These are phyloP conservation scores for Amitus sp. DNA, from an alignment of 2,888 invertebrate genomes.

Conservation along the genomic window DNA sequence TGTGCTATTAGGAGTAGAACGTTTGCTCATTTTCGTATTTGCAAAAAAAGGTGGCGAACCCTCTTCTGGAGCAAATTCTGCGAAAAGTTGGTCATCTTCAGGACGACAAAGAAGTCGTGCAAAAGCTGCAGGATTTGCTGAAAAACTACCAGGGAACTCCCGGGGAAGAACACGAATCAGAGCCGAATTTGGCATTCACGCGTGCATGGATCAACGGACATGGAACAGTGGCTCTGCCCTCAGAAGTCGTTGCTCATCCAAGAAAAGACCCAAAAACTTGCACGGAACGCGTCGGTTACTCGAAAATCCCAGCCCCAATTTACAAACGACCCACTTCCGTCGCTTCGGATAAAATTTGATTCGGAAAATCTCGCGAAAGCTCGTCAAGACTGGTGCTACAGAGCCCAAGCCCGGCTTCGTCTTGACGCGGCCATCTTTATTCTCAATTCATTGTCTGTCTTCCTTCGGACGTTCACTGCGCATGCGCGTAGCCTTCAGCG, in stretches of 20 bases:
- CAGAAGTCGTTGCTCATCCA: constrained; percentile 62
- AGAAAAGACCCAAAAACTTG: constrained; percentile 68
- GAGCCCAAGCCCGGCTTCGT: constrained; percentile 35
- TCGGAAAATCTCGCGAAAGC: constrained; percentile 4
- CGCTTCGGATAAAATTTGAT: constrained; percentile 55
- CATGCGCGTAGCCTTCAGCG: constrained; percentile 8
- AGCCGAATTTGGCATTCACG: constrained; percentile 76
- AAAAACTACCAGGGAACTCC: constrained; percentile 68
- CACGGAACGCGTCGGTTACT: constrained; percentile 64
- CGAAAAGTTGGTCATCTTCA: constrained; percentile 77
- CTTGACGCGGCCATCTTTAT: constrained; percentile 19
- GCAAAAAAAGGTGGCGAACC: constrained; percentile 71
- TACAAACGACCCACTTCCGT: constrained; percentile 61
- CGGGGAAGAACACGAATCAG: constrained; percentile 62
- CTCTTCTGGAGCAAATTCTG: constrained; percentile 77
- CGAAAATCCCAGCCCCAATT: constrained; percentile 69
- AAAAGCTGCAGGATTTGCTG: constrained; percentile 79
- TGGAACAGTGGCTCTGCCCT: constrained; percentile 70
- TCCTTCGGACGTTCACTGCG: constrained; percentile 31
- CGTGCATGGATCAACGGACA: constrained; percentile 80
- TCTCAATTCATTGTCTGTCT: constrained; percentile 26
- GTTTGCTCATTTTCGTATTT: not conserved
- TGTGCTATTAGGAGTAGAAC: no score
- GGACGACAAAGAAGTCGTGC: constrained; percentile 78
- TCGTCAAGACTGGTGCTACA: constrained; percentile 41